A percentile compares a stretch with the other conserved stretches of the same genome.
Conservation (phyloP, 2,888 invertebrate species). For the Diabrotica balteata region DNA sequence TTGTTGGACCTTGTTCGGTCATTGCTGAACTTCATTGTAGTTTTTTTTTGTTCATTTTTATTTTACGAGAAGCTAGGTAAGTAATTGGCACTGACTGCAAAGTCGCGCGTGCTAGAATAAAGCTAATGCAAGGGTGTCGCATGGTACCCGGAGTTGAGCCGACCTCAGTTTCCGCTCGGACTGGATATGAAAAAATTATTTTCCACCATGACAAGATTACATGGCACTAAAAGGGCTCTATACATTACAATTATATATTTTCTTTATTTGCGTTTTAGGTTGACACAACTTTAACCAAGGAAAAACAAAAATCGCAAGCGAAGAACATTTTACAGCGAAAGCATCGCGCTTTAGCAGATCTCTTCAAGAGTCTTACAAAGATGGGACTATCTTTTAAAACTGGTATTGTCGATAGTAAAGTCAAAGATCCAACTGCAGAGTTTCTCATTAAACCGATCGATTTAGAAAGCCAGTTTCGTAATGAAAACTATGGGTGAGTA, state of each 20-base stretch:
- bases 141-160: too few species aligned
- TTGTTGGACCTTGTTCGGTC: too few species aligned
- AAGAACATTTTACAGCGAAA: constrained; percentile 86
- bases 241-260: constrained; percentile 14
- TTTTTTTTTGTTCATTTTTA: too few species aligned
- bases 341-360: constrained; percentile 81
- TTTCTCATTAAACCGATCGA: constrained; percentile 76
- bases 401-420: constrained; percentile 71
- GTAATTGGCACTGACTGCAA: too few species aligned
- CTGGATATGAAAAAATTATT: too few species aligned
- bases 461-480: constrained; percentile 65
- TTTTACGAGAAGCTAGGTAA: too few species aligned
- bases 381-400: constrained; percentile 83
- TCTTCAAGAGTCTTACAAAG: constrained; percentile 79
- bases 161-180: too few species aligned
- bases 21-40: too few species aligned
- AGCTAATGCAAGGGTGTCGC: too few species aligned
- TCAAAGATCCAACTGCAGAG: constrained; percentile 65
- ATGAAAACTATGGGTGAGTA: constrained; percentile 60
- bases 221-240: neutral
- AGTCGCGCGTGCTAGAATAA: too few species aligned
- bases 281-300: constrained; percentile 67
- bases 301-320: constrained; percentile 79
- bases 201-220: too few species aligned
- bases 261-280: constrained; percentile 57